Conservation (phyloP, 35 echinoderm and acorn worm genomes). For the Strongylocentrotus purpuratus region DNA sequence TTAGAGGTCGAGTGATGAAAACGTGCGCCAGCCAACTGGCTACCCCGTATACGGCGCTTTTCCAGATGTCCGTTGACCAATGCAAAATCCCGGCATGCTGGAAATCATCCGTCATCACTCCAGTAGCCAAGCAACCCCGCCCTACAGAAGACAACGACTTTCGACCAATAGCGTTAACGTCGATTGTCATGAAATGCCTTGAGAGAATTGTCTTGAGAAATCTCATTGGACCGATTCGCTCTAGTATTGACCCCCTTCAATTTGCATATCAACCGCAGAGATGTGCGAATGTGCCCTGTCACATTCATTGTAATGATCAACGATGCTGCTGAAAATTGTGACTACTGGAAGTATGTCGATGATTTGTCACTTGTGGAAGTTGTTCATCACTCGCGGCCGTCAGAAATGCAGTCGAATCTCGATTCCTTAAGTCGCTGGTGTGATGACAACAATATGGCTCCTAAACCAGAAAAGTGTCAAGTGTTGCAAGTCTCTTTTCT, state of each 20-base stretch:
- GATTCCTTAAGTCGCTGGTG: too few relatives aligned
- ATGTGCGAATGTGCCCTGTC: too few relatives aligned
- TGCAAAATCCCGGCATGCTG: conserved; percentile 35
- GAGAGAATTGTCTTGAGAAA: background rate
- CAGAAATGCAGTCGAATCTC: too few relatives aligned
- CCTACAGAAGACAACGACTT: conserved; percentile 49
- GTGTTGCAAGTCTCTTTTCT: too few relatives aligned
- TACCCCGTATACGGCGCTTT: background rate
- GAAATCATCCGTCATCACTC: conserved; percentile 48
- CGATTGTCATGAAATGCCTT: conserved; percentile 61
- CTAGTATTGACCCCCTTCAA: background rate
- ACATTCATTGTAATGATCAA: too few relatives aligned
- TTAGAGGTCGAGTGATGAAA: conserved; percentile 27
- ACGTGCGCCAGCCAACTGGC: conserved; percentile 27
- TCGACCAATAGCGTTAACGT: conserved; percentile 48
- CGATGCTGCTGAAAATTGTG: too few relatives aligned
- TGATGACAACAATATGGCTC: too few relatives aligned
- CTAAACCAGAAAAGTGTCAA: too few relatives aligned
- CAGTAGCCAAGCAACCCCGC: conserved; percentile 42
- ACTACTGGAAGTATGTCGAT: too few relatives aligned
- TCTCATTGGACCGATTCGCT: background rate
- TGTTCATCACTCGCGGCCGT: too few relatives aligned
- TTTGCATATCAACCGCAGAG: background rate
- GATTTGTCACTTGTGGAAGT: too few relatives aligned
- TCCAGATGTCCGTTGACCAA: conserved; percentile 39